Evolutionary conservation across 2,797 vertebrate genomes (phyloP), one percentile per base, ranked within the genome.

Genomic region (Alca torda): DNA sequence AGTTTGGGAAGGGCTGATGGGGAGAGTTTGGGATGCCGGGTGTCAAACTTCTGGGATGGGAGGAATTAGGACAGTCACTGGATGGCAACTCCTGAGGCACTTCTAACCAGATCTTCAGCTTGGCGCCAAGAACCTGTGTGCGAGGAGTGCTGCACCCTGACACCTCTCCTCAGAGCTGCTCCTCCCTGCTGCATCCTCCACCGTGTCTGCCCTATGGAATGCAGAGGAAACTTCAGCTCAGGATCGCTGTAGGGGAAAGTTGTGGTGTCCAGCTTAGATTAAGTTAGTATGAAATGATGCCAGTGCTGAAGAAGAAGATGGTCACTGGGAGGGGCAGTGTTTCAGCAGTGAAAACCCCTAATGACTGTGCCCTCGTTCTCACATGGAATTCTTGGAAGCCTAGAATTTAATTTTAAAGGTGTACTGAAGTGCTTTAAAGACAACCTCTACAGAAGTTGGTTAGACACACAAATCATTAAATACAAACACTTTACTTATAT

Each of bases 1-100:
- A 60, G 57, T 48, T 84, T 79, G 54, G 48, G 28, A 67, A 59
- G 35, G 26, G 45, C 26, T 75, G 30, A 46, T 26, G 30, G 37
- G 30, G 41, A 54, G 20, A 11, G 1, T 57, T 61, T 76, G 46
- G 45, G 35, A 63, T 0, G 3, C 3, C 0, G 1, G 6, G 11
- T 37, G 15, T 17, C 64, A 87, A 84, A 85, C 6, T 12, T 91
- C 69, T 43, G 21, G 68, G 39, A 37, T 21, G 11, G 59, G 33
- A 87, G 33, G 46, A 54, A 14, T 41, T 72, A 68, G 50, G 12
- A 78, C 30, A 81, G 20, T 73, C 20, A 7, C 14, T 60, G 53
- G 10, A 57, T 53, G 25, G 41, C 43, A 85, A 11, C 19, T 85
- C 43, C 51, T 2, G 5, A 50, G 67, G 46, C 45, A 28, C 10